Conservation (phyloP, 2,797 vertebrate genomes). For the Diglossa cyanea region DNA sequence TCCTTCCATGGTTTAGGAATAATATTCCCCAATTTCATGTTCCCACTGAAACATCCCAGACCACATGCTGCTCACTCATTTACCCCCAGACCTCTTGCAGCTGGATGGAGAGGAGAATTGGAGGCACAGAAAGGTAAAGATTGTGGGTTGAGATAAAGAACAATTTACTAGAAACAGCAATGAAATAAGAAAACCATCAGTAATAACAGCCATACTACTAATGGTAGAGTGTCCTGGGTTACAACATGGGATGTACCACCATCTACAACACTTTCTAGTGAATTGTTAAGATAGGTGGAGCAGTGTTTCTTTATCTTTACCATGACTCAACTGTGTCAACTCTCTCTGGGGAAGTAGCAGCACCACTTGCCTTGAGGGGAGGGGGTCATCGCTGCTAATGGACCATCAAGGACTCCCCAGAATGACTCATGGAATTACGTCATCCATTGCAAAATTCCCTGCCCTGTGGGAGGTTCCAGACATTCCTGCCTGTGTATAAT, state of each 20-base stretch:
- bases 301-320: background rate
- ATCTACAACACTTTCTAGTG: background rate
- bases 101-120: background rate
- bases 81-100: rapidly evolving
- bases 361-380: background rate
- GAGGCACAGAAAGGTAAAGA: background rate
- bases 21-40: background rate
- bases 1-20: background rate
- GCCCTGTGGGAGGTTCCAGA: background rate
- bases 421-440: background rate
- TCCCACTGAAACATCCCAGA: background rate
- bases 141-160: background rate
- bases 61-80: background rate
- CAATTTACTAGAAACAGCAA: background rate
- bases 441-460: background rate
- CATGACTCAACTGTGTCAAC: background rate
- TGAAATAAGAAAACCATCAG: background rate
- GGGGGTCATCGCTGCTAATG: background rate
- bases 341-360: background rate
- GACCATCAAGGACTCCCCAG: background rate
- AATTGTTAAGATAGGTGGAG: background rate
- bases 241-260: background rate
- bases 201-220: background rate
- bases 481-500: background rate
- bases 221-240: background rate